Evolutionary conservation across 2,797 vertebrate genomes (phyloP).

Genomic region (Micropoecilia bifurca): DNA sequence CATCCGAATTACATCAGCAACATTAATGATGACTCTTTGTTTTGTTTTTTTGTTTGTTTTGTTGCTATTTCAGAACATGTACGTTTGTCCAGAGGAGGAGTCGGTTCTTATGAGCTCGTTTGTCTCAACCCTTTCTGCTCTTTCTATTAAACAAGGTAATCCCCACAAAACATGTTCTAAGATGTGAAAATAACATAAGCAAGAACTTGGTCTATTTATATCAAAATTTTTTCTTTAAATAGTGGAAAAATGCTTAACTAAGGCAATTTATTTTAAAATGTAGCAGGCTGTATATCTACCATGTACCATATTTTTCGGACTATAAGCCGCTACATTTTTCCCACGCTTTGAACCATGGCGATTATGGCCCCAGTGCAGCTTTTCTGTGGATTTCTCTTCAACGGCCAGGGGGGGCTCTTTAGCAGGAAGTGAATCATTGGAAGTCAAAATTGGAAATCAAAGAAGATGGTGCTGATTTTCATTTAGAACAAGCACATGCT

Average conservation of each 20-base stretch:
- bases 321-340: too few relatives aligned
- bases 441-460: too few relatives aligned
- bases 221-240: neutral
- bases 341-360: too few relatives aligned
- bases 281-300: neutral
- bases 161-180: neutral
- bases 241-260: neutral
- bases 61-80: constrained; percentile 82
- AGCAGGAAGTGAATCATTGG: too few relatives aligned
- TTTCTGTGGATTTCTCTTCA: too few relatives aligned
- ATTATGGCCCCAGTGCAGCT: too few relatives aligned
- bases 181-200: neutral
- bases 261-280: neutral
- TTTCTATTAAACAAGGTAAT: constrained; percentile 90
- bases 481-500: too few relatives aligned
- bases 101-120: constrained; percentile 92
- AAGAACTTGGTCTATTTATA: neutral
- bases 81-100: constrained; percentile 94
- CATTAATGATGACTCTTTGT: neutral
- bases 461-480: too few relatives aligned
- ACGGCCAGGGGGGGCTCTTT: too few relatives aligned
- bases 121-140: constrained; percentile 86
- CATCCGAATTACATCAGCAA: neutral
- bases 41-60: neutral
- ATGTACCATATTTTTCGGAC: too few relatives aligned